Evolutionary conservation across 64 coral and sea anemone genomes (phyloP).

Genomic region (Stichodactyla helianthus): DNA sequence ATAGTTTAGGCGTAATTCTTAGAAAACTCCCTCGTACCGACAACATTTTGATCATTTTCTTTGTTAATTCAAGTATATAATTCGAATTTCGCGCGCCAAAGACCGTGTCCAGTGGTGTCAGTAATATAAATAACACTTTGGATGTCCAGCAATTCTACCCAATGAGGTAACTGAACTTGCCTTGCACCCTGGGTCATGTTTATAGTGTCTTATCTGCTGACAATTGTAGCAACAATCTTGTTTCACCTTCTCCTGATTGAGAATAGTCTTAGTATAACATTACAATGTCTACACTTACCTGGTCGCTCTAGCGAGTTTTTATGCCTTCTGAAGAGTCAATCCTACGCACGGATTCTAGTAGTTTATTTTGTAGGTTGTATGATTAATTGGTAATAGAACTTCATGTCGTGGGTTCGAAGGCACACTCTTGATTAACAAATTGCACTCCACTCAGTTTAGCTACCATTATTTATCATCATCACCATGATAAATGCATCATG

Average conservation of each 20-base stretch:
- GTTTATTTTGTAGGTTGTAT: constrained; percentile 40
- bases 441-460: too few species aligned
- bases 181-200: constrained; percentile 52
- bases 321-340: constrained; percentile 33
- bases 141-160: neutral
- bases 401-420: too few species aligned
- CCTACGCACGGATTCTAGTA: constrained; percentile 17
- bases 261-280: neutral
- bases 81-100: too few species aligned
- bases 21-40: too few species aligned
- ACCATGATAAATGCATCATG: too few species aligned
- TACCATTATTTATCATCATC: too few species aligned
- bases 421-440: too few species aligned
- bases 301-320: constrained; percentile 14
- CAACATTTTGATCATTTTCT: too few species aligned
- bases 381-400: neutral
- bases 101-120: too few species aligned
- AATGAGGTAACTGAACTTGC: constrained; percentile 22
- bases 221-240: constrained; percentile 10
- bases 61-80: too few species aligned
- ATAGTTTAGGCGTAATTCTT: too few species aligned
- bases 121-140: too few species aligned
- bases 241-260: neutral
- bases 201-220: constrained; percentile 37
- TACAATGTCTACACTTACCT: constrained; percentile 5